Base-by-base conservation (phyloP, 35 echinoderm and acorn worm species). In the Apostichopus japonicus region DNA sequence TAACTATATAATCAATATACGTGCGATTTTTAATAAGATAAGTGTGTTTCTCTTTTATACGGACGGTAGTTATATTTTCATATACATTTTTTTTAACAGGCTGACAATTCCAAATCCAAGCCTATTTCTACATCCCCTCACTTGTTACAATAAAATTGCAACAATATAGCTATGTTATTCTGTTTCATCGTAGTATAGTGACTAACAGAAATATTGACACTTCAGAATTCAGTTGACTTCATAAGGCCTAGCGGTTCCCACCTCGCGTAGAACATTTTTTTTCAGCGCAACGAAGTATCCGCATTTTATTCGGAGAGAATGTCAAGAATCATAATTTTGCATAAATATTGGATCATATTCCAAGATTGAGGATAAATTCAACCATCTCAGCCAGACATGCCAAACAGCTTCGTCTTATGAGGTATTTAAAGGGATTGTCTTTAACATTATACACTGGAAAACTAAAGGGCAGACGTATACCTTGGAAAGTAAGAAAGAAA, bases 251-350 rank as follows among this genome's bases (percentile, higher is more conserved):
- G 16, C 22, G 15, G 6, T 21, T n/a, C 22, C 17, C 22, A 75
- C n/a, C 71, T 5, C 63, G 19, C 9, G 11, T 75, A 21, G 16
- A 19, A 75, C 7, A 75, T 11, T 19, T 19, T 15, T 15, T 21
- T 75, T n/a, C 71, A 75, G n/a, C 15, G 71, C 71, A 75, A 19
- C 17, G 6, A n/a, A 6, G 53, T 10, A 84, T 51, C 15, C 81
- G 10, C 81, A 58, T 8, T 53, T 84, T 58, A 58, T 58, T 84
- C 56, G 80, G 3, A 55, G 53, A 13, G 10, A 84, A 58, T 84
- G 54, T 55, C 54, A 84, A 84, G 56, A 84, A 84, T 83, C 81
- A 84, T 57, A 55, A 23, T 84, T 84, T 84, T 84, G 81, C 81
- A 84, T 84, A 59, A 58, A 56, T 84, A 19, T 84, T 55, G 55